phyloP scores from a whole-genome alignment of 37 sponge, comb jelly and placozoan species.

The Ianthella basta region DNA sequence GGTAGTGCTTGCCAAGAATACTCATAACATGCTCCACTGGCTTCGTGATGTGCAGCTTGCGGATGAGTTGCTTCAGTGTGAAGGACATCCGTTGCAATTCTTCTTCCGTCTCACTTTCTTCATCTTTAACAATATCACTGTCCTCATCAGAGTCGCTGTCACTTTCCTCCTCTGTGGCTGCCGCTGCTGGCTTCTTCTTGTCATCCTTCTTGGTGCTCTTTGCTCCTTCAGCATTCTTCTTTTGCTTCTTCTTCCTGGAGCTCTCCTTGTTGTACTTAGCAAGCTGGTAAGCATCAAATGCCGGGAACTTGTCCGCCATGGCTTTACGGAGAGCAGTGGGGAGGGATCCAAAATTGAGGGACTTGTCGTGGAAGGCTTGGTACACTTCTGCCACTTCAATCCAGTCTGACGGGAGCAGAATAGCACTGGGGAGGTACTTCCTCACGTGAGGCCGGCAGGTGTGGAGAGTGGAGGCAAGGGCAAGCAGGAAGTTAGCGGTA shows the following conservation, averaged over 20 bases:
- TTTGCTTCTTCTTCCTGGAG: constrained; percentile 77
- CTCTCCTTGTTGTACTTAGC: constrained; percentile 97
- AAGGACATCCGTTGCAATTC: constrained; percentile 84
- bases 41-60: constrained; percentile 94
- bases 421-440: constrained; percentile 84
- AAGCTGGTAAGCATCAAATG: constrained; percentile 96
- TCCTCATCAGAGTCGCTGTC: constrained; percentile 14
- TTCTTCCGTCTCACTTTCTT: constrained; percentile 66
- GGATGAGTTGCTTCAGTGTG: constrained; percentile 98
- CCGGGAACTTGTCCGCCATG: constrained; percentile 86
- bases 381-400: constrained; percentile 99
- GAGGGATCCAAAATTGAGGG: constrained; percentile 85
- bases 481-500: constrained; percentile 95
- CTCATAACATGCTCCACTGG: constrained; percentile 96
- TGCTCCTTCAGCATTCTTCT: constrained; percentile 39
- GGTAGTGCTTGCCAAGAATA: constrained; percentile 92
- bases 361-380: constrained; percentile 84
- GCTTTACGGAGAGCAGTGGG: constrained; percentile 93
- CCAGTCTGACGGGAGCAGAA: constrained; percentile 99
- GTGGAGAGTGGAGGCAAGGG: constrained; percentile 83
- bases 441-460: constrained; percentile 87
- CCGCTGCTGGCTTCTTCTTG: too few relatives aligned
- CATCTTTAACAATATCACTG: constrained; percentile 31
- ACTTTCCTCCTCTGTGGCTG: background rate
- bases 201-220: constrained; percentile 30